Percentiles rank a stretch among this genome's conserved stretches.
Evolutionary conservation across 2,888 invertebrate species (phyloP).

Genomic region (Buathra laborator): DNA sequence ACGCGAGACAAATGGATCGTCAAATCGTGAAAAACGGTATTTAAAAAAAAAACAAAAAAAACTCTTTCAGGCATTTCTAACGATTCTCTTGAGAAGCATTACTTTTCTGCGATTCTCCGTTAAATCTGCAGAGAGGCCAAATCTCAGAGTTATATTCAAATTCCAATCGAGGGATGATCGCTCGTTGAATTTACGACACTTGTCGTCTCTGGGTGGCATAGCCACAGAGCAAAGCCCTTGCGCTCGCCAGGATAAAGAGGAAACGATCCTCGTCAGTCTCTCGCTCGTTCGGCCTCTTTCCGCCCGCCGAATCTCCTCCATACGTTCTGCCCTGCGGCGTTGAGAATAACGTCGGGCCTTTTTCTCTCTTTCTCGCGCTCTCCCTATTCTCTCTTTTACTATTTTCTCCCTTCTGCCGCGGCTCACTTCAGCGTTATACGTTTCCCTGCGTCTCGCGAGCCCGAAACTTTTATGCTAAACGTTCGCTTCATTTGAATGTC

Average conservation of each 20-base stretch:
- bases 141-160: conserved; percentile 64
- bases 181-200: conserved; percentile 66
- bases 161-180: conserved; percentile 67
- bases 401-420: conserved; percentile 31
- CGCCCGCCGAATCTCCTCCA: conserved; percentile 1
- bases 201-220: conserved; percentile 51
- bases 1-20: neutral
- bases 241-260: conserved; percentile 61
- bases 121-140: conserved; percentile 57
- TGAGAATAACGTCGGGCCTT: conserved; percentile 56
- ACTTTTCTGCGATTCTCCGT: conserved; percentile 1
- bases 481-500: conserved; percentile 84
- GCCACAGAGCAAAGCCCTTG: conserved; percentile 27
- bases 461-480: conserved; percentile 84
- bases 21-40: neutral
- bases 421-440: conserved; percentile 42
- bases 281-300: conserved; percentile 37
- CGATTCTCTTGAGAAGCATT: neutral
- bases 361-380: conserved; percentile 17
- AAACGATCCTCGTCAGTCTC: conserved; percentile 66
- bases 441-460: conserved; percentile 57
- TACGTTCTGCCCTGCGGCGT: conserved; percentile 51
- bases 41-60: neutral
- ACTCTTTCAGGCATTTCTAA: neutral
- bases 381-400: neutral